A percentile compares a stretch with the other conserved stretches of the same genome.
phyloP scores from a whole-genome alignment of 2,113 vertebrate genomes.

The Oenanthe oenanthe region DNA sequence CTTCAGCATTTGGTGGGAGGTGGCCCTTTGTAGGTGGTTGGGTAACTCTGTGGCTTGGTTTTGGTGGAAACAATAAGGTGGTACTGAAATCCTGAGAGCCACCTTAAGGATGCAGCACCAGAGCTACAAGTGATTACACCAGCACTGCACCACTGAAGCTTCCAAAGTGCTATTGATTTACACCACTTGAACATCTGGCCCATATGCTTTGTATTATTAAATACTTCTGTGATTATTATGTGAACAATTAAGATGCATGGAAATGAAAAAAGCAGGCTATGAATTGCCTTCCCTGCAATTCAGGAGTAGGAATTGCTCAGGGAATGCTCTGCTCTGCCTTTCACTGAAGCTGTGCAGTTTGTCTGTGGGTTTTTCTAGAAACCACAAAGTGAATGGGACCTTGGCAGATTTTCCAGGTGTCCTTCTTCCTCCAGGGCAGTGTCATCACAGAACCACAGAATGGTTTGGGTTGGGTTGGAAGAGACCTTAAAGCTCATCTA shows the following conservation, averaged over 20 bases:
- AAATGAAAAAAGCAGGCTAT: constrained; percentile 48
- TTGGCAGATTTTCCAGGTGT: background rate
- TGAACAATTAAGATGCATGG: constrained; percentile 64
- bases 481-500: background rate
- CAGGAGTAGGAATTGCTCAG: background rate
- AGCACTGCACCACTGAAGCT: constrained; percentile 18
- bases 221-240: constrained; percentile 60
- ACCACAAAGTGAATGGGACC: background rate
- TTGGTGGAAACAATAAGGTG: constrained; percentile 19
- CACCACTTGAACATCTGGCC: constrained; percentile 64
- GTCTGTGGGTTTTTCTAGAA: background rate
- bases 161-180: constrained; percentile 37
- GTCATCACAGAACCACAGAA: background rate
- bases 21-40: background rate
- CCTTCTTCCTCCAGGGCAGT: background rate
- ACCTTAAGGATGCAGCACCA: constrained; percentile 14
- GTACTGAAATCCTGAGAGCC: constrained; percentile 38
- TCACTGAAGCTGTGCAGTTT: background rate
- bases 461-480: background rate
- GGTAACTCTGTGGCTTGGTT: background rate
- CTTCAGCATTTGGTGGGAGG: background rate
- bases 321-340: background rate
- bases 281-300: constrained; percentile 18
- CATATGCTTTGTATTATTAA: constrained; percentile 65
- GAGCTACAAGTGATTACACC: background rate